Percentiles rank a stretch among this genome's conserved stretches.
These are phyloP conservation scores for Botia almorhae DNA, from an alignment of 2,797 vertebrate genomes.

Conservation along the genomic window DNA sequence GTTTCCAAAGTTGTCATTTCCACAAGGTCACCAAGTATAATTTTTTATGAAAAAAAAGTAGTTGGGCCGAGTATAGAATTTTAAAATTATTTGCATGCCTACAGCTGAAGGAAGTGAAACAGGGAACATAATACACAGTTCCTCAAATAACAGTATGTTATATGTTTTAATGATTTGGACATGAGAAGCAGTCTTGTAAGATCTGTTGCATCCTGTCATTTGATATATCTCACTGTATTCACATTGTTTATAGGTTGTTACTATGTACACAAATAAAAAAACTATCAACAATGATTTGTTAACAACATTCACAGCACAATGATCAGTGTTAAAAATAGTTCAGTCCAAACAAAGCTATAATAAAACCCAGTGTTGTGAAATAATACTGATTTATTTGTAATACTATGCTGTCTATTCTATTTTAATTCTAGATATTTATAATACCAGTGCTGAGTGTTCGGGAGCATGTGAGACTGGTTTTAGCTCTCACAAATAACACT, in stretches of 20 bases:
- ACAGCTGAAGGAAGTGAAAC: not conserved
- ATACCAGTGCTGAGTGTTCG: too few relatives aligned
- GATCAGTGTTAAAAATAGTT: not conserved
- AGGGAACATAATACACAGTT: not conserved
- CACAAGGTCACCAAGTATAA: too few relatives aligned
- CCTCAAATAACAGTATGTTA: not conserved
- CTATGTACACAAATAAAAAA: not conserved
- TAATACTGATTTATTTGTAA: not conserved
- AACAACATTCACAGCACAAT: not conserved
- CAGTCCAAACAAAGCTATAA: not conserved
- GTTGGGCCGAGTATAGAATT: too few relatives aligned
- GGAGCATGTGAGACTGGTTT: too few relatives aligned
- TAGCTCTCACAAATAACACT: too few relatives aligned
- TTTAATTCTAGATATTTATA: too few relatives aligned
- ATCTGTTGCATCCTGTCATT: not conserved
- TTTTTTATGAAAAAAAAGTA: too few relatives aligned
- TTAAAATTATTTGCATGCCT: not conserved
- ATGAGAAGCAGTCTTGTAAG: conserved; percentile 10
- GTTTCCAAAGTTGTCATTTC: too few relatives aligned
- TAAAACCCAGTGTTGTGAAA: not conserved
- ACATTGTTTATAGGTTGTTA: not conserved
- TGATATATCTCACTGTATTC: not conserved
- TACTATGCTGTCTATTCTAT: too few relatives aligned
- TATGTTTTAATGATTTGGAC: not conserved
- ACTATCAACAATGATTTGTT: not conserved